Conservation (phyloP, 2,888 invertebrate genomes). For the Troglohyphantes excavatus region DNA sequence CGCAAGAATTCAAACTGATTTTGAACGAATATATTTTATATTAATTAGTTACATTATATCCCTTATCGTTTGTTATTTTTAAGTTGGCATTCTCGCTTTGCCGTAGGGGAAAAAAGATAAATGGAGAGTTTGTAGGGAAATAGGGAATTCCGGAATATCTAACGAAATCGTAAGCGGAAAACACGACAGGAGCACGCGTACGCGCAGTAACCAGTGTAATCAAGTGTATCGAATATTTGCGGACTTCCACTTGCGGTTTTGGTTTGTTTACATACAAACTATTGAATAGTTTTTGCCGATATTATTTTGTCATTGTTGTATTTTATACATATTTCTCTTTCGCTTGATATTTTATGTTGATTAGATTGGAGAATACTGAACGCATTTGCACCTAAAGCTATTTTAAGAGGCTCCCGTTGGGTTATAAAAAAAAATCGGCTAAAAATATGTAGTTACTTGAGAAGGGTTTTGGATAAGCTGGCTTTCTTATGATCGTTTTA, state of each 20-base stretch:
- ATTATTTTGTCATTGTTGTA: neutral
- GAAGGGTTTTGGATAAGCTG: too few species aligned
- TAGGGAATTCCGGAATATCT: neutral
- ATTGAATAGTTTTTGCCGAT: neutral
- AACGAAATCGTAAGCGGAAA: neutral
- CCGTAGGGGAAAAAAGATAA: neutral
- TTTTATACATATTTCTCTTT: neutral
- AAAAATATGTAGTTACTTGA: neutral
- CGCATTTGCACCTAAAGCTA: neutral
- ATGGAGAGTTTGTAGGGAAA: neutral
- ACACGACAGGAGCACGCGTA: neutral
- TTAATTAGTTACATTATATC: neutral
- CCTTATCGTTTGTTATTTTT: neutral
- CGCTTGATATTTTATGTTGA: neutral
- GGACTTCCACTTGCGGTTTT: neutral
- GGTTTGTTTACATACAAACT: neutral
- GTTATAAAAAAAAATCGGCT: neutral
- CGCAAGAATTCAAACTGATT: too few species aligned
- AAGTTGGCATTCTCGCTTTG: too few species aligned
- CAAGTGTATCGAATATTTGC: neutral
- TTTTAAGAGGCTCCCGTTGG: slow-evolving; percentile 25
- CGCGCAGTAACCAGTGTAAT: neutral
- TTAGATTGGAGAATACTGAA: neutral
- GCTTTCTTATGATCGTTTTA: neutral
- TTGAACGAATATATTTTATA: too few species aligned